Conservation (phyloP, 2,888 invertebrate species). For the Folsomia manolachei region DNA sequence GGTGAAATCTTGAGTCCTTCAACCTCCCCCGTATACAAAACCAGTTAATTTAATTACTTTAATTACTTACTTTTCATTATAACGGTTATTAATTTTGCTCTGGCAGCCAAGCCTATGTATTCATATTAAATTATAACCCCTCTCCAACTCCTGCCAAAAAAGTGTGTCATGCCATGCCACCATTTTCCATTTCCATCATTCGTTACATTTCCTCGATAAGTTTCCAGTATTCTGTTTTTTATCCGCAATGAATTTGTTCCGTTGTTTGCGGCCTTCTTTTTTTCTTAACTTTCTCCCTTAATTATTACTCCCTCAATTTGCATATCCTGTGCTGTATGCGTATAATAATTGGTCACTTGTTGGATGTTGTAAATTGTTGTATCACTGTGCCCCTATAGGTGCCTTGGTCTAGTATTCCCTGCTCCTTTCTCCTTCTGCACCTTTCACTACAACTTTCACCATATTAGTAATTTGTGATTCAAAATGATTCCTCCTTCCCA, state of each 20-base stretch:
- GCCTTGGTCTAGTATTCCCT: neutral
- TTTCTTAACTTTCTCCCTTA: too few relatives aligned
- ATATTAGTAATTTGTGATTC: too few relatives aligned
- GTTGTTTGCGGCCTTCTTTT: neutral
- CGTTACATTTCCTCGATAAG: too few relatives aligned
- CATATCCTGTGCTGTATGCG: conserved; percentile 2
- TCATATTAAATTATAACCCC: conserved; percentile 10
- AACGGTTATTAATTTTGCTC: conserved; percentile 9
- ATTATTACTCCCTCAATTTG: too few relatives aligned
- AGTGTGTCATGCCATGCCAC: too few relatives aligned
- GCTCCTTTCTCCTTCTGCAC: neutral
- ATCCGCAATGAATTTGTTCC: neutral
- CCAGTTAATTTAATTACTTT: too few relatives aligned
- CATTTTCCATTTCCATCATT: neutral
- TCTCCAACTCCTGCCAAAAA: conserved; percentile 9
- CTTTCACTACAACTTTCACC: too few relatives aligned
- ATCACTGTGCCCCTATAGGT: neutral
- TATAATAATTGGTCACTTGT: neutral
- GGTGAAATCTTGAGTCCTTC: conserved; percentile 42
- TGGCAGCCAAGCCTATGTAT: neutral
- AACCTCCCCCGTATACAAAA: too few relatives aligned
- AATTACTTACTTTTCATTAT: neutral
- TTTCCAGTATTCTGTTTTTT: neutral
- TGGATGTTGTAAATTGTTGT: neutral
- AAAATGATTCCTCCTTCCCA: too few relatives aligned